phyloP scores from a whole-genome alignment of 2,797 vertebrate genomes.

The Acanthis flammea region DNA sequence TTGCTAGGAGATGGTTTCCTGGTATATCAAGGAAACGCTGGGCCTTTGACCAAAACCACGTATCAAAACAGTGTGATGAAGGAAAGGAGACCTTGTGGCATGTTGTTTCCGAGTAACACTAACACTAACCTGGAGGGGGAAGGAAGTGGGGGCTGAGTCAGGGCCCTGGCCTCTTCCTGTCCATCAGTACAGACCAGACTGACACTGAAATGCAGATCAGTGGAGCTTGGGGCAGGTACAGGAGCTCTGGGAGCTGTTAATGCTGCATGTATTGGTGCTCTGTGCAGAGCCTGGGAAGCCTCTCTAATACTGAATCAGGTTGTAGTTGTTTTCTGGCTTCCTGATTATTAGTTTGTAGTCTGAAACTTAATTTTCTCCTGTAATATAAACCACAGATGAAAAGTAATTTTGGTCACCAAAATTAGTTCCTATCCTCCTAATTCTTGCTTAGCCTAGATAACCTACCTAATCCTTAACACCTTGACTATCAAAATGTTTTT shows the following conservation, averaged over 20 bases:
- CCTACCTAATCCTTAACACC: neutral
- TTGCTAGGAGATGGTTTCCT: neutral
- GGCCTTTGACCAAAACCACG: neutral
- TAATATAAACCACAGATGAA: neutral
- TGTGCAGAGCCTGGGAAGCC: neutral
- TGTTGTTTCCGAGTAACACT: neutral
- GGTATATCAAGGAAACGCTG: neutral
- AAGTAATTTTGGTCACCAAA: neutral
- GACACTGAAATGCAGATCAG: neutral
- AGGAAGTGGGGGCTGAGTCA: conserved; percentile 6
- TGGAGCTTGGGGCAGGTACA: neutral
- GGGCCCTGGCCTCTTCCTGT: conserved; percentile 1
- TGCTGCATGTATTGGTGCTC: neutral
- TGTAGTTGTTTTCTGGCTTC: neutral
- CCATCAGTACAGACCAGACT: neutral
- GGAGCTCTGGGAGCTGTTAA: neutral
- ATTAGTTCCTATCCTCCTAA: neutral
- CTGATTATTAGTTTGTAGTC: neutral
- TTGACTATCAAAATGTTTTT: neutral
- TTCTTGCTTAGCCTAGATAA: neutral
- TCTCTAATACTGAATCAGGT: neutral
- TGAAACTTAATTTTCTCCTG: neutral
- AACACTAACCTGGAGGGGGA: neutral
- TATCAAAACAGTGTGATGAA: neutral
- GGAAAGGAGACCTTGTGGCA: neutral